Conservation (phyloP, 1,140 invertebrate genomes). For the Zaprionus taronus region DNA sequence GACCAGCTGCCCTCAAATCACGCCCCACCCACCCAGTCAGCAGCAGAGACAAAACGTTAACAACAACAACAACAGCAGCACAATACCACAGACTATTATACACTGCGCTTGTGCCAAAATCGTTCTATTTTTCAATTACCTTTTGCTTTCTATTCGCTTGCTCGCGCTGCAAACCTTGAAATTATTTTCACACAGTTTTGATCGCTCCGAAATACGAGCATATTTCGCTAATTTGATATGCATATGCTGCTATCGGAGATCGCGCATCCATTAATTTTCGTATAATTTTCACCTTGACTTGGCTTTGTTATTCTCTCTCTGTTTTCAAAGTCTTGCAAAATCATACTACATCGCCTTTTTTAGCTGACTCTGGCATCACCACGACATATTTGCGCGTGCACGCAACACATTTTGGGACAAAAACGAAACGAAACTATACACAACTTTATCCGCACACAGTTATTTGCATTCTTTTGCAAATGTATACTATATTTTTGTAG, state of each 20-base stretch:
- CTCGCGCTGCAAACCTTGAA: conserved; percentile 76
- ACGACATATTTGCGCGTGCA: conserved; percentile 48
- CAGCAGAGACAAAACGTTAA: conserved; percentile 61
- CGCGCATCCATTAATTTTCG: conserved; percentile 72
- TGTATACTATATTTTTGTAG: conserved; percentile 58
- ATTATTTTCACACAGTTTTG: conserved; percentile 82
- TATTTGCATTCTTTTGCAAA: conserved; percentile 55
- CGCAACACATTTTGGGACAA: conserved; percentile 57
- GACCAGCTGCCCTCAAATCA: conserved; percentile 74
- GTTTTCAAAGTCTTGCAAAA: conserved; percentile 75
- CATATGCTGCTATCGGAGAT: conserved; percentile 66
- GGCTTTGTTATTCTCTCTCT: conserved; percentile 59
- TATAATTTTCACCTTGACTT: conserved; percentile 82
- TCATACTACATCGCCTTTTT: conserved; percentile 74
- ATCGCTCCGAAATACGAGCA: conserved; percentile 71
- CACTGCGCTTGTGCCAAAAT: conserved; percentile 81
- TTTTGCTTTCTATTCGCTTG: conserved; percentile 82
- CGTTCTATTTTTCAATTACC: conserved; percentile 83
- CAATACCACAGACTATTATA: conserved; percentile 47
- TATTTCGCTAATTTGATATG: conserved; percentile 78
- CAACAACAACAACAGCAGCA: conserved; percentile 42
- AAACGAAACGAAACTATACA: conserved; percentile 43
- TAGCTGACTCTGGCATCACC: conserved; percentile 63
- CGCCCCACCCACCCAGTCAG: conserved; percentile 72
- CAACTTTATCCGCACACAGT: conserved; percentile 50